A percentile compares a stretch with the other conserved stretches of the same genome.
phyloP scores from a whole-genome alignment of 2,888 invertebrate genomes.

The Drosophila meridionalis region DNA sequence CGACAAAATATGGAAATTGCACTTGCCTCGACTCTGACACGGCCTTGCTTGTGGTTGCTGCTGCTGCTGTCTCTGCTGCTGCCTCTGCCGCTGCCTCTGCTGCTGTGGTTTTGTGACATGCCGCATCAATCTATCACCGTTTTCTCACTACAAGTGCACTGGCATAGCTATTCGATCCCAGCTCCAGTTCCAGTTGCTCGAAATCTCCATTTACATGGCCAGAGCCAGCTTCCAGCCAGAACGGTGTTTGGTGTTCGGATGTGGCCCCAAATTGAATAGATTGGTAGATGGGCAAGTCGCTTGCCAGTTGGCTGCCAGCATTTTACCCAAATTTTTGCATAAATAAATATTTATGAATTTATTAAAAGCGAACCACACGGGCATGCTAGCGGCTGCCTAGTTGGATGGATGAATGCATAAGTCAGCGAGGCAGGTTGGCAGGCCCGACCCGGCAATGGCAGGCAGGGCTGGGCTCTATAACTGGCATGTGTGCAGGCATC shows the following conservation, averaged over 20 bases:
- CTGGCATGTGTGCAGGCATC: slow-evolving; percentile 23
- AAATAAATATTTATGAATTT: slow-evolving; percentile 86
- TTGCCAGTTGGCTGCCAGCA: slow-evolving; percentile 62
- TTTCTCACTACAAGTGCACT: slow-evolving; percentile 47
- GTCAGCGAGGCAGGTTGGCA: slow-evolving; percentile 64
- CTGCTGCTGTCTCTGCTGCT: slow-evolving; percentile 35
- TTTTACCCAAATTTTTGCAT: slow-evolving; percentile 82
- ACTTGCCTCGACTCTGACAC: slow-evolving; percentile 38
- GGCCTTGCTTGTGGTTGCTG: slow-evolving; percentile 14
- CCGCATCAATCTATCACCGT: slow-evolving; percentile 80
- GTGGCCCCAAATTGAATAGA: slow-evolving; percentile 71
- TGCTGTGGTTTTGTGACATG: slow-evolving; percentile 76
- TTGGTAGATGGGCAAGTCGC: slow-evolving; percentile 49
- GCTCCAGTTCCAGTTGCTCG: slow-evolving; percentile 20
- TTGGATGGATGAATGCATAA: slow-evolving; percentile 77
- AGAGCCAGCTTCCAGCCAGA: slow-evolving; percentile 10
- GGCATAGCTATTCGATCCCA: slow-evolving; percentile 28
- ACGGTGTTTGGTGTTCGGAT: slow-evolving; percentile 24
- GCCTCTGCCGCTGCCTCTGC: slow-evolving; percentile 38
- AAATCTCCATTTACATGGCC: slow-evolving; percentile 2
- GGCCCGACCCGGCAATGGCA: neutral
- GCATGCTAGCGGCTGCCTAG: slow-evolving; percentile 60
- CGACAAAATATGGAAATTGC: slow-evolving; percentile 75
- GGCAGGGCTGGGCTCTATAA: neutral
- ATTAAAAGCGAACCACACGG: slow-evolving; percentile 84